Conservation (phyloP, 2,888 invertebrate genomes). For the Ganaspis brasiliensis region DNA sequence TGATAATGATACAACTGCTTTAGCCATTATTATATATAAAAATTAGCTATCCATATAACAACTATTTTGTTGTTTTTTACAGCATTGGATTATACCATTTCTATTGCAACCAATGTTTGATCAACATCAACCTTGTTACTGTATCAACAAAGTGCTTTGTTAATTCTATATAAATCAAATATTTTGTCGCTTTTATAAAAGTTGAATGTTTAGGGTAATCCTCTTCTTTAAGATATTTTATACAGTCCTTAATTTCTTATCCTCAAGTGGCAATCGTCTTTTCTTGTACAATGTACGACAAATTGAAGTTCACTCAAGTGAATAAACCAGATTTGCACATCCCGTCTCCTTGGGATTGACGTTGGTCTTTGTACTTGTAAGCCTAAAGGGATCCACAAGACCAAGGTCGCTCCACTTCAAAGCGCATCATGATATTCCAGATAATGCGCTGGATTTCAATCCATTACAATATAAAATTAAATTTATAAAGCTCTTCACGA, state of each 20-base stretch:
- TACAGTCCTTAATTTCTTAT: not conserved
- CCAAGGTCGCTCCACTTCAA: conserved; percentile 19
- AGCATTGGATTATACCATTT: too few relatives aligned
- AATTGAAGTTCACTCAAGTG: conserved; percentile 31
- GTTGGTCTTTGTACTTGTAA: conserved; percentile 35
- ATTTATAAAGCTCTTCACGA: not conserved
- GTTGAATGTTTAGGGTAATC: too few relatives aligned
- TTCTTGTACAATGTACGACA: not conserved
- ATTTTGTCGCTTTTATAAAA: too few relatives aligned
- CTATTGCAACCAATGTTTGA: too few relatives aligned
- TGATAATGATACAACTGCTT: too few relatives aligned
- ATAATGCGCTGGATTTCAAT: not conserved
- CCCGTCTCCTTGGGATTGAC: not conserved
- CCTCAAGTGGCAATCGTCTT: not conserved
- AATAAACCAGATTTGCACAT: conserved; percentile 33
- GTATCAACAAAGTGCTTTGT: too few relatives aligned
- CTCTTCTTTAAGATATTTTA: too few relatives aligned
- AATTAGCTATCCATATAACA: too few relatives aligned
- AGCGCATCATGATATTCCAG: not conserved
- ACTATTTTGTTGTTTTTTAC: too few relatives aligned
- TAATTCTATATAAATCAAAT: too few relatives aligned
- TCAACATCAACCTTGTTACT: too few relatives aligned
- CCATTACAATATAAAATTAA: not conserved
- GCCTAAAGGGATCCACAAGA: conserved; percentile 30
- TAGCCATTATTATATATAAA: too few relatives aligned